A percentile compares a stretch with the other conserved stretches of the same genome.
These are phyloP conservation scores for Tympanoctomys barrerae DNA, from an alignment of 2,797 vertebrate species.

Conservation along the genomic window DNA sequence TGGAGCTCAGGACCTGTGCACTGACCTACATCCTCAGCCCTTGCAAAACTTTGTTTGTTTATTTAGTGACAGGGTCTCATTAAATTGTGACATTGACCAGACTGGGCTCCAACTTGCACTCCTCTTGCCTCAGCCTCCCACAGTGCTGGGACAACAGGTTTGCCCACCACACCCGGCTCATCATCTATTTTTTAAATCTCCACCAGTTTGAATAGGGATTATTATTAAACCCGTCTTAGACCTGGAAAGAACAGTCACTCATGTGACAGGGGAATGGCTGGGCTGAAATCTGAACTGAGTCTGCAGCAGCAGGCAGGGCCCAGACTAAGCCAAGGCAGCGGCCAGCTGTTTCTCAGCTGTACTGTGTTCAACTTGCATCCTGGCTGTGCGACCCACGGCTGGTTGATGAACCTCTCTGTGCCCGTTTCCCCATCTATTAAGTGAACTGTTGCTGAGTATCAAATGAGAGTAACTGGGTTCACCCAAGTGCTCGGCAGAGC, in stretches of 20 bases:
- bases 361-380: background rate
- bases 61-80: background rate
- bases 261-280: background rate
- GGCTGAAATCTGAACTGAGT: background rate
- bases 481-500: background rate
- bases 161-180: background rate
- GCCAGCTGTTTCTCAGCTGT: background rate
- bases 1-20: background rate
- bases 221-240: constrained; percentile 31
- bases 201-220: background rate
- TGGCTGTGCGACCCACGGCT: background rate
- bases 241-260: constrained; percentile 5
- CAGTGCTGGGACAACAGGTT: background rate
- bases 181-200: background rate
- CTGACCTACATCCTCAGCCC: background rate
- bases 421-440: constrained; percentile 13
- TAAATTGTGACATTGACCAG: background rate
- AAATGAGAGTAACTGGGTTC: background rate
- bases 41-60: background rate
- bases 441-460: background rate
- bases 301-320: background rate
- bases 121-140: background rate
- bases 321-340: background rate
- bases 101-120: background rate
- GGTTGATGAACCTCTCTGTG: background rate